phyloP scores from a whole-genome alignment of 2,888 invertebrate species.

The Parthenolecanium corni region DNA sequence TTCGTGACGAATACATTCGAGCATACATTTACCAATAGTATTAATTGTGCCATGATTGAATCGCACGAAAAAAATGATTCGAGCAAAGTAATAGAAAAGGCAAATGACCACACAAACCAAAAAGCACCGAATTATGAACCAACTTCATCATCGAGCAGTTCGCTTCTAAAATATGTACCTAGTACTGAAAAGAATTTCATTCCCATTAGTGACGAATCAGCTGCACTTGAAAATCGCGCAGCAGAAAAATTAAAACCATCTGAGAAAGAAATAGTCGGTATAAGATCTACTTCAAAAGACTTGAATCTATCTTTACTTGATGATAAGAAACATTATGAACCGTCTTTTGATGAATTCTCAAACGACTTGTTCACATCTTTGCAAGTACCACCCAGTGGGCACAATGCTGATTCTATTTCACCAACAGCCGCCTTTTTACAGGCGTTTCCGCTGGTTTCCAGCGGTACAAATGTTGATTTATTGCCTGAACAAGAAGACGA shows the following conservation, averaged over 20 bases:
- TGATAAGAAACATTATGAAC: slow-evolving; percentile 18
- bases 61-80: not conserved
- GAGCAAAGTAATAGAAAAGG: not conserved
- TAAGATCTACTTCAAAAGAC: slow-evolving; percentile 16
- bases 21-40: not conserved
- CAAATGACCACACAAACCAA: too few species aligned
- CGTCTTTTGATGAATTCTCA: slow-evolving; percentile 40
- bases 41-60: not conserved
- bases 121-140: too few species aligned
- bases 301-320: slow-evolving; percentile 11
- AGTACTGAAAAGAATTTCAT: too few species aligned
- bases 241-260: not conserved
- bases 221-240: slow-evolving; percentile 21
- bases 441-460: slow-evolving; percentile 61
- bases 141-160: too few species aligned
- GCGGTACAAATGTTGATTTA: slow-evolving; percentile 45
- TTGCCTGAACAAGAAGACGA: slow-evolving; percentile 44
- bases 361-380: slow-evolving; percentile 50
- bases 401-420: slow-evolving; percentile 49
- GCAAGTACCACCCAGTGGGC: slow-evolving; percentile 42
- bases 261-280: slow-evolving; percentile 9
- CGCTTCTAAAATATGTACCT: not conserved
- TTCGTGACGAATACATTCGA: not conserved
- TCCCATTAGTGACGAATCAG: not conserved
- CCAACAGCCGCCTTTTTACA: slow-evolving; percentile 66